Base-by-base conservation (phyloP, 2,113 vertebrate genomes). In the Chionis minor region DNA sequence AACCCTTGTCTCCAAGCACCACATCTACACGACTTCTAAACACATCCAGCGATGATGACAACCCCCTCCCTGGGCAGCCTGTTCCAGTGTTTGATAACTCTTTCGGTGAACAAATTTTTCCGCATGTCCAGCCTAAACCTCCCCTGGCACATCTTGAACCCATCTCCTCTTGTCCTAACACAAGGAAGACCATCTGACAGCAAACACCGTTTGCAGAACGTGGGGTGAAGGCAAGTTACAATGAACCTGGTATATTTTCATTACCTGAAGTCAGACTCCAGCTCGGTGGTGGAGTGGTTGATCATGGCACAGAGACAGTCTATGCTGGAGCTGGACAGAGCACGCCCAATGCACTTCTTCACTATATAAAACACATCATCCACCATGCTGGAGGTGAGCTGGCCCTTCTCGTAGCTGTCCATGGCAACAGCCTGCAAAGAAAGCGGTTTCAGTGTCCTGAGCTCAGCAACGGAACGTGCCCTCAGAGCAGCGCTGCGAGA, bases 281-380 rank as follows among this genome's bases (percentile, higher is more conserved):
- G 98, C 93, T 98, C 98, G 0, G 99, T 99, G 96, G 99, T 99
- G 26, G 99, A 98, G 27, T 99, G 99, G 97, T 99, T 99, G 97
- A 99, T 99, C 99, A 99, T 99, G 44, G 99, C 99, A 44, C 99
- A 99, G 80, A 99, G 99, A 52, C 99, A 99, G 97, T 99, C 99
- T 4, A 99, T 99, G 98, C 98, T 99, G 97, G 99, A 99, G 97
- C 99, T 99, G 83, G 99, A 99, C 45, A 99, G 97, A 33, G 99
- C 99, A 40, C 99, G 97, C 35, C 99, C 99, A 74, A 99, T 99
- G 97, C 99, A 99, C 96, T 99, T 99, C 98, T 99, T 99, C 84
- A 99, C 99, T 9, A 99, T 99, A 88, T 99, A 99, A 97, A 99
- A 99, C 85, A 99, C 99, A 4, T 99, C 99, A 9, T 99, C 99